Base-by-base conservation (phyloP, 2,888 invertebrate species). In the Galerucella nymphaeae region DNA sequence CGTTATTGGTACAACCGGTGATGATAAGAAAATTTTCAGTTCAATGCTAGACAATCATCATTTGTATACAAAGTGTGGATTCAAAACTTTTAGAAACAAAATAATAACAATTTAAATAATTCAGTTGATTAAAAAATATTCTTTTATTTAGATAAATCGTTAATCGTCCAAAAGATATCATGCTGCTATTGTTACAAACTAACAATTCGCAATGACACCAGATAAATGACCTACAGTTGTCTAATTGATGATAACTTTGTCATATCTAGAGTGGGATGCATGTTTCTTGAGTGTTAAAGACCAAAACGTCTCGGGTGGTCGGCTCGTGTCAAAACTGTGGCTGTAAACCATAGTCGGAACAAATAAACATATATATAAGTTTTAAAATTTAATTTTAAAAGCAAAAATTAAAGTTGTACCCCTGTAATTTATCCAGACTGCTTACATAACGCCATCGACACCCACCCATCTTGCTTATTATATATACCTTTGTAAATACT, bases 221-320 rank as follows among this genome's bases (percentile, higher is more conserved):
- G 83, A 85, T 83, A 84, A 85, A 85, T 84, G 84, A 85, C 81
- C 82, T 66, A 80, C 79, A 81, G 82, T 83, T 81, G 83, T 82
- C 82, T 84, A 85, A 85, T 84, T 85, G 84, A 85, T 85, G 84
- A 84, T 84, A 83, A 79, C 80, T 83, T 83, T 83, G 84, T 84
- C 83, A 83, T 84, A 85, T 84, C 84, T 84, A 81, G 82, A 84
- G 83, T 84, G 84, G 84, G 83, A 83, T 83, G 83, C 77, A 76
- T 80, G 79, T 78, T 77, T 75, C 77, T 71, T 70, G 58, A 74
- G 77, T 79, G 80, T 77, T 80, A 79, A 79, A 79, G 77, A 79
- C 76, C 74, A 61, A 74, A 73, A 68, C 76, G 71, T 74, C 72
- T 70, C 79, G 76, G 80, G 80, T 80, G 80, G 80, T 80, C 80